A percentile compares a stretch with the other conserved stretches of the same genome.
phyloP scores from a whole-genome alignment of 2,888 invertebrate genomes.

The Drosophila lacicola region DNA sequence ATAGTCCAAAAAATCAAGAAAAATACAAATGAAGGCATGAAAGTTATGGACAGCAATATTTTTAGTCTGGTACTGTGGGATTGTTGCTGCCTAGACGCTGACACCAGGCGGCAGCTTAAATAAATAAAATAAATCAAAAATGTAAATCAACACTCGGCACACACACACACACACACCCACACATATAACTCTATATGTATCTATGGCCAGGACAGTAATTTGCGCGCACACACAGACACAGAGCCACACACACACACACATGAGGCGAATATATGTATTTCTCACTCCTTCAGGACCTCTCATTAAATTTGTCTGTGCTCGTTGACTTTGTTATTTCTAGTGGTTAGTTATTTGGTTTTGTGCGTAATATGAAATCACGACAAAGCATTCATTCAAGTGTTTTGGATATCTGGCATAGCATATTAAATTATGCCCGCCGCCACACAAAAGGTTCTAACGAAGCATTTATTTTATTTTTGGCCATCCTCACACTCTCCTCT shows the following conservation, averaged over 20 bases:
- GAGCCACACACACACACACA: constrained; percentile 1
- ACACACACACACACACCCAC: constrained; percentile 2
- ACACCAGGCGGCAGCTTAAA: constrained; percentile 65
- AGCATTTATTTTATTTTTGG: constrained; percentile 69
- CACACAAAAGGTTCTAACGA: constrained; percentile 76
- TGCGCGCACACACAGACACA: constrained; percentile 33
- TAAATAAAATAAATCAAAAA: constrained; percentile 81
- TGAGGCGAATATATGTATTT: constrained; percentile 1
- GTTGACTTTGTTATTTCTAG: constrained; percentile 60
- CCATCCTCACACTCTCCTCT: background rate
- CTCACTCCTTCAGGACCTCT: constrained; percentile 48
- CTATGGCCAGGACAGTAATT: constrained; percentile 54
- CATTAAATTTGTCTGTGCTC: constrained; percentile 65
- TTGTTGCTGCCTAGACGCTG: constrained; percentile 51
- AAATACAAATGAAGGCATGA: constrained; percentile 62
- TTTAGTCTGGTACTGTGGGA: constrained; percentile 39
- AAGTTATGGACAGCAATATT: constrained; percentile 71
- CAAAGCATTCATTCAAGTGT: constrained; percentile 69
- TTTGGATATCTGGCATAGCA: constrained; percentile 51
- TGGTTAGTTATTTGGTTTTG: constrained; percentile 71
- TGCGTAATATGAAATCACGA: constrained; percentile 71
- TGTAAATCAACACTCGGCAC: constrained; percentile 74
- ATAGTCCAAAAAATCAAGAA: constrained; percentile 36
- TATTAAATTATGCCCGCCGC: constrained; percentile 69
- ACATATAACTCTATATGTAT: constrained; percentile 17